phyloP scores from a whole-genome alignment of 2,888 invertebrate genomes.

The Adelognathus sp. region DNA sequence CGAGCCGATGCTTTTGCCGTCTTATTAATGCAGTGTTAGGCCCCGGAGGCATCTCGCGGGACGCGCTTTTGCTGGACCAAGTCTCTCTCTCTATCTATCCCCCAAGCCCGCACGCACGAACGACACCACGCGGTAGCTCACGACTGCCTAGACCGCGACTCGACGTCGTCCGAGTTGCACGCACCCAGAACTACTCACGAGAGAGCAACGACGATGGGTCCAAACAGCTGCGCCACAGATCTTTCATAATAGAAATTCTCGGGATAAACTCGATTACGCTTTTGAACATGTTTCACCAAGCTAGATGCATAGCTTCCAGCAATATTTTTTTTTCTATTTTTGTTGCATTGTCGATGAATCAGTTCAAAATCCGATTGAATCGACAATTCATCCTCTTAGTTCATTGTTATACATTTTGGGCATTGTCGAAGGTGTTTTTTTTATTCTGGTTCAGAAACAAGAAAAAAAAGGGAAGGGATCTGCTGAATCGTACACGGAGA shows the following conservation, averaged over 20 bases:
- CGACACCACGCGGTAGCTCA: conserved; percentile 14
- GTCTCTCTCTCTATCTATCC: too few species aligned
- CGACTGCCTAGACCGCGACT: conserved; percentile 13
- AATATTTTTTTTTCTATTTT: neutral
- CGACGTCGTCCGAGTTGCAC: conserved; percentile 26
- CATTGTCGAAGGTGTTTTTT: too few species aligned
- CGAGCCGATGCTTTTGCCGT: conserved; percentile 60
- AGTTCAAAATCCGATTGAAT: too few species aligned
- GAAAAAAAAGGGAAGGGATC: too few species aligned
- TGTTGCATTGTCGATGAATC: too few species aligned
- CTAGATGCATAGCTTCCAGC: neutral
- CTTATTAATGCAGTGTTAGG: conserved; percentile 71
- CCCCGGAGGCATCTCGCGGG: conserved; percentile 36
- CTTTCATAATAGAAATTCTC: conserved; percentile 61
- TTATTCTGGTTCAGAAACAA: too few species aligned
- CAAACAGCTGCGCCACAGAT: conserved; percentile 68
- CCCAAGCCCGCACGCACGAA: too few species aligned
- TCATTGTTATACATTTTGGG: too few species aligned
- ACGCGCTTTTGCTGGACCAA: conserved; percentile 34
- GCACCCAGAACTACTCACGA: neutral
- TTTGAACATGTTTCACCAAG: neutral
- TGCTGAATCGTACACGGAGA: too few species aligned
- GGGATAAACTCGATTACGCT: conserved; percentile 56
- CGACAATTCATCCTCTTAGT: too few species aligned
- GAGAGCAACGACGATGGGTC: conserved; percentile 52